Base-by-base conservation (phyloP, 2,888 invertebrate species). In the Apantesis nais region DNA sequence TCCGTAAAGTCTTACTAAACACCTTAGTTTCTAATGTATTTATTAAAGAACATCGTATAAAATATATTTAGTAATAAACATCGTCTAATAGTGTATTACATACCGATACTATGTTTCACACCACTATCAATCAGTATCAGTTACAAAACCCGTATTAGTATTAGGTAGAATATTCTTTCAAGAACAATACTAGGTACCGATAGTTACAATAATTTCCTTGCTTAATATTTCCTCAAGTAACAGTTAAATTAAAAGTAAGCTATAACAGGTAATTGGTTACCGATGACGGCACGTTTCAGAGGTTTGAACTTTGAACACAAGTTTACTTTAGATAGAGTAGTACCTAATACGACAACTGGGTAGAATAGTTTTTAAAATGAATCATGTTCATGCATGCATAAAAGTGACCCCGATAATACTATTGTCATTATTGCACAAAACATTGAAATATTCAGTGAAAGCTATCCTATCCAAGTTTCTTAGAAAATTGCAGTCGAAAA, bases 311-410 rank as follows among this genome's bases (percentile, higher is more conserved):
- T n/a, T n/a, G 12, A 65, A 39, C 39, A 73, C 62, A 66, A 66
- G 64, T 75, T 77, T 80, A 81, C 73, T 77, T 70, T 73, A 74
- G 63, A 67, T 73, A 41, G 41, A 73, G 61, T 79, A 64, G 71
- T 78, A n/a, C n/a, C n/a, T n/a, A 74, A 68, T 68, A 66, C 77
- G 67, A 77, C 68, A 73, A 75, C 5, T 34, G 5, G 34, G 60
- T 77, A 71, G 70, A 74, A 78, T 78, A 78, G 68, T 79, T 78
- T 81, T 82, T 83, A 77, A 80, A 85, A 85, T 86, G 85, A 86
- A 81, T 86, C 86, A 87, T 80, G 81, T 74, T 78, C 83, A 79
- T 77, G 84, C 84, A 85, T 84, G 87, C 85, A 86, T 86, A 87
- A 87, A 87, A 86, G 77, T 80, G 87, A 84, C 87, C 87, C 80